Evolutionary conservation across 1,140 invertebrate species (phyloP).

Genomic region (Chelonus insularis): DNA sequence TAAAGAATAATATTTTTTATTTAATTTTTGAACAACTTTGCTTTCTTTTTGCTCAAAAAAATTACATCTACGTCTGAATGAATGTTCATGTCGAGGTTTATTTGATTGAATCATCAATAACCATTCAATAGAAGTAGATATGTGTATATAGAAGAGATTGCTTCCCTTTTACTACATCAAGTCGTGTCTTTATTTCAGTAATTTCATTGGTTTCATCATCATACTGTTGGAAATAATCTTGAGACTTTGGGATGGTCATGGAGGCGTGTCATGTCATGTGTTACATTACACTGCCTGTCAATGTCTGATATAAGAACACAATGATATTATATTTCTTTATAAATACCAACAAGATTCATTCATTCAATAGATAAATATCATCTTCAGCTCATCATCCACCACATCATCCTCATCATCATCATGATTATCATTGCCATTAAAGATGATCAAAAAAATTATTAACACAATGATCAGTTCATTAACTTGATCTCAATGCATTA

Average conservation of each 20-base stretch:
- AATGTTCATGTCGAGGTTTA: neutral
- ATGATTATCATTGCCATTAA: no score
- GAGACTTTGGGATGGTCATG: slow-evolving; percentile 15
- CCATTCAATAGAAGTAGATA: neutral
- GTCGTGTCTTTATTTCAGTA: neutral
- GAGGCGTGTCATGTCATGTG: slow-evolving; percentile 16
- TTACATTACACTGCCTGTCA: neutral
- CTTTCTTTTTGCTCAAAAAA: no score
- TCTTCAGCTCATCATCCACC: no score
- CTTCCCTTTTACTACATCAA: neutral
- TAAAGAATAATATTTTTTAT: no score
- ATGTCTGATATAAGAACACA: slow-evolving; percentile 11
- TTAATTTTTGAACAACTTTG: no score
- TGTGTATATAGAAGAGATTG: neutral
- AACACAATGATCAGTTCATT: no score
- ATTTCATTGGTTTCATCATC: slow-evolving; percentile 9
- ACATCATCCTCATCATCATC: no score
- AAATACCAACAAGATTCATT: neutral
- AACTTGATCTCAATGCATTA: no score
- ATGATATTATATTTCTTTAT: neutral
- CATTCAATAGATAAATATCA: no score
- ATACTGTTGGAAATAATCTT: neutral
- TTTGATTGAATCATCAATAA: slow-evolving; percentile 20
- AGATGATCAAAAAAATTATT: no score
- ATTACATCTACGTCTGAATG: neutral